These are phyloP conservation scores for Hippolais icterina DNA, from an alignment of 2,113 vertebrate species.

Conservation along the genomic window DNA sequence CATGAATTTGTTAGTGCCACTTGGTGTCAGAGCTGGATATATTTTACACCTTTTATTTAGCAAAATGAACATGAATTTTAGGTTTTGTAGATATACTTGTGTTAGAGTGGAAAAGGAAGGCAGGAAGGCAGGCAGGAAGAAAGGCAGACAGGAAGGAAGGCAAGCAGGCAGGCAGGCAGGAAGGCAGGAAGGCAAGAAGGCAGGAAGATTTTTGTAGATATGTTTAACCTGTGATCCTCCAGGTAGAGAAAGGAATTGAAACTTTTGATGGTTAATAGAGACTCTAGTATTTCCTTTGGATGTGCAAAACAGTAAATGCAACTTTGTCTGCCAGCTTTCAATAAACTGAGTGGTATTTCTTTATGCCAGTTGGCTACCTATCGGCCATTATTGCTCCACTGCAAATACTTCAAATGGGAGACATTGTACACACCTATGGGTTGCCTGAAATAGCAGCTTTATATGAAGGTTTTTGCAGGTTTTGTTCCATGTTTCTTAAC, in stretches of 20 bases:
- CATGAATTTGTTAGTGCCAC: rapidly evolving
- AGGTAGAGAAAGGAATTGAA: background rate
- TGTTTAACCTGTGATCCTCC: background rate
- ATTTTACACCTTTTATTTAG: background rate
- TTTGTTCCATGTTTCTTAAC: background rate
- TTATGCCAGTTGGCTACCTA: background rate
- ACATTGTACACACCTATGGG: background rate
- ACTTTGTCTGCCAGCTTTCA: background rate
- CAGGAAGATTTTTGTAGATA: background rate
- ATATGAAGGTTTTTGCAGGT: background rate
- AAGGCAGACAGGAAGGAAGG: no score
- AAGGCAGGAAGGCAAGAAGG: no score
- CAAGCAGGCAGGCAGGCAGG: no score
- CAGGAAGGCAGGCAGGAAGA: background rate
- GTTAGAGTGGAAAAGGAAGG: background rate
- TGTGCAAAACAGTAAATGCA: background rate
- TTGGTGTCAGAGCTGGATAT: background rate
- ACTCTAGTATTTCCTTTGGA: background rate
- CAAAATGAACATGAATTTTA: background rate
- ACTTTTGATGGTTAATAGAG: background rate
- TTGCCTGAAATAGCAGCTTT: background rate
- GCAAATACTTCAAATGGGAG: background rate
- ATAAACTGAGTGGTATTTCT: background rate
- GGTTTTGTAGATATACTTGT: background rate
- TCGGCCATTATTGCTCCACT: background rate